Evolutionary conservation across 2,888 invertebrate genomes (phyloP).

Genomic region (Epirrhoe tristata): DNA sequence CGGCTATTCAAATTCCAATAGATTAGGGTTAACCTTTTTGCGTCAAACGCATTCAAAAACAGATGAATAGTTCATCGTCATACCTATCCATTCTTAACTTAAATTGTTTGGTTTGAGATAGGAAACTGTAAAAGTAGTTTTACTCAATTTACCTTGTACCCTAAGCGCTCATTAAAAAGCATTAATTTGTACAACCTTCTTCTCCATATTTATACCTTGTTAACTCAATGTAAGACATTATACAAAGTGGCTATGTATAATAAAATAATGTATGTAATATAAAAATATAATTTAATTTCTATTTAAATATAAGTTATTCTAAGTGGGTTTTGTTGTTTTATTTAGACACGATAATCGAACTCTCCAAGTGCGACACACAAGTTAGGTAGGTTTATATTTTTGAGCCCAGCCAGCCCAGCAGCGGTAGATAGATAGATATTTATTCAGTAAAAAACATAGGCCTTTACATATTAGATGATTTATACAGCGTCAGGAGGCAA

Average conservation of each 20-base stretch:
- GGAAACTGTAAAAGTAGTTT: not conserved
- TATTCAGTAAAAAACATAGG: no score
- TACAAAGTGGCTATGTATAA: slow-evolving; percentile 79
- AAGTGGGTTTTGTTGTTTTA: slow-evolving; percentile 70
- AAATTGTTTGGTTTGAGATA: not conserved
- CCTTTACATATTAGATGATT: no score
- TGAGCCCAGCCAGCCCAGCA: no score
- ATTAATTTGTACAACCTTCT: slow-evolving; percentile 42
- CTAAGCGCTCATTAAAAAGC: slow-evolving; percentile 52
- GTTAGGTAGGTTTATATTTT: no score
- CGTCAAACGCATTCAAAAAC: slow-evolving; percentile 44
- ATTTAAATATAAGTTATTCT: slow-evolving; percentile 76
- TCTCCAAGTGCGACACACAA: not conserved
- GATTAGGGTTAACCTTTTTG: slow-evolving; percentile 15
- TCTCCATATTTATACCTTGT: slow-evolving; percentile 45
- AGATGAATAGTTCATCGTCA: not conserved
- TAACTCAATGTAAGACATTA: slow-evolving; percentile 67
- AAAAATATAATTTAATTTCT: slow-evolving; percentile 74
- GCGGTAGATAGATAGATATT: no score
- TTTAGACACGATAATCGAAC: slow-evolving; percentile 15
- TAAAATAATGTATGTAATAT: slow-evolving; percentile 73
- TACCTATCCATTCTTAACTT: not conserved
- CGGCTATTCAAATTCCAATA: slow-evolving; percentile 13
- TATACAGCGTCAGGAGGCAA: no score
- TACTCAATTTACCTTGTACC: slow-evolving; percentile 45